These are phyloP conservation scores for Drosophila antonietae DNA, from an alignment of 2,888 invertebrate genomes.

Conservation along the genomic window DNA sequence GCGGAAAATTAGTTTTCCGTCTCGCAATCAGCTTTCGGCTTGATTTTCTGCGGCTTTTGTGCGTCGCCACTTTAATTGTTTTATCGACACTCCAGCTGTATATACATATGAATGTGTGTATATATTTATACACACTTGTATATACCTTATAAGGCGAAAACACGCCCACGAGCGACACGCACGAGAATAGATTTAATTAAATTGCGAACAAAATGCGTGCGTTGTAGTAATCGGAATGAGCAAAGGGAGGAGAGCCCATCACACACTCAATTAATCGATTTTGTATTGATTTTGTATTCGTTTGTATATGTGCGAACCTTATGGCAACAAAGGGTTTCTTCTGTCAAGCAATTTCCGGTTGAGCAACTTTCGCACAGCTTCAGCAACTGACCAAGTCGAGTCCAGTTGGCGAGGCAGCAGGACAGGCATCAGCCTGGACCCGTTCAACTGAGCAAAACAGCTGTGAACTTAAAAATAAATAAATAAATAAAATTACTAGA, in stretches of 20 bases:
- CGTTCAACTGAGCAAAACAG: constrained; percentile 15
- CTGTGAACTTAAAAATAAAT: not conserved
- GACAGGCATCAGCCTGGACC: not conserved
- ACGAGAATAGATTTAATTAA: constrained; percentile 78
- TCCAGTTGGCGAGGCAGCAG: not conserved
- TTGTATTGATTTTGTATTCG: constrained; percentile 54
- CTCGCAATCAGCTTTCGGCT: constrained; percentile 59
- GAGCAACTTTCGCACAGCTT: constrained; percentile 46
- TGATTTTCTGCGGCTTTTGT: constrained; percentile 63
- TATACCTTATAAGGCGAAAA: constrained; percentile 45
- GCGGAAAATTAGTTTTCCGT: constrained; percentile 81
- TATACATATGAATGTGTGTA: constrained; percentile 17
- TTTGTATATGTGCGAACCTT: not conserved
- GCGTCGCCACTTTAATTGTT: constrained; percentile 67
- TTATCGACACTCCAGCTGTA: constrained; percentile 69
- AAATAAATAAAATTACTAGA: not conserved
- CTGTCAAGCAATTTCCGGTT: constrained; percentile 59
- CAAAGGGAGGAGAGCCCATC: constrained; percentile 17
- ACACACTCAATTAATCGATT: constrained; percentile 72
- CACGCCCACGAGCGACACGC: constrained; percentile 72
- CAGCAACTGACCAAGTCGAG: constrained; percentile 29
- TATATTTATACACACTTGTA: not conserved
- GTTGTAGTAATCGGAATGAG: constrained; percentile 5
- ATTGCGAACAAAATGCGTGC: constrained; percentile 72
- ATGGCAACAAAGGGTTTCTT: constrained; percentile 54